A percentile compares a stretch with the other conserved stretches of the same genome.
Evolutionary conservation across 1,140 invertebrate species (phyloP).

Genomic region (Euura saliciscinereae): DNA sequence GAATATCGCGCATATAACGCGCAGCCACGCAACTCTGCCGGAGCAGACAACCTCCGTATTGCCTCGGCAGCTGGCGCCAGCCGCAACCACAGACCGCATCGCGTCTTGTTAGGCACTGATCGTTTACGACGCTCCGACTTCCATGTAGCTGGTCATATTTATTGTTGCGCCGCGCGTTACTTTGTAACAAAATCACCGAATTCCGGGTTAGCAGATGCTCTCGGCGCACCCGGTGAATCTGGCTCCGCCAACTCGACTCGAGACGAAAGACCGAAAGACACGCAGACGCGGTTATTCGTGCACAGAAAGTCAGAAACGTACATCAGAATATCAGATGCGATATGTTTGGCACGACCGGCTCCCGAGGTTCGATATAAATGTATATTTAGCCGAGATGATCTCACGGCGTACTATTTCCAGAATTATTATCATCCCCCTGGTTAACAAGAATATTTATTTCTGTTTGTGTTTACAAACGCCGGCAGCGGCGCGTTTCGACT

Average conservation of each 20-base stretch:
- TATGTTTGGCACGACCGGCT: not conserved
- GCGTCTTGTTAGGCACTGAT: not conserved
- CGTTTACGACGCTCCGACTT: not conserved
- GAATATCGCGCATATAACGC: not conserved
- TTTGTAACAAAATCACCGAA: too few species aligned
- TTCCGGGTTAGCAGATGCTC: too few species aligned
- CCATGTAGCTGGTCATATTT: too few species aligned
- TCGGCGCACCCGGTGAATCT: too few species aligned
- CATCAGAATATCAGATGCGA: too few species aligned
- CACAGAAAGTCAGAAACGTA: too few species aligned
- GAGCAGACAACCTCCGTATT: not conserved
- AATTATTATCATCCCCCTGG: not conserved
- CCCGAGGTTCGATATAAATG: not conserved
- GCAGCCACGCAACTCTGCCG: not conserved
- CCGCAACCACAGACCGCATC: constrained; percentile 2
- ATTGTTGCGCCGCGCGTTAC: too few species aligned
- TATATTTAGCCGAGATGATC: constrained; percentile 2
- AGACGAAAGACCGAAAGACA: too few species aligned
- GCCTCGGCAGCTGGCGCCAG: not conserved
- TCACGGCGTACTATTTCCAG: not conserved
- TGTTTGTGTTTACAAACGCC: constrained; percentile 4
- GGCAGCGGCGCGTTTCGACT: not conserved
- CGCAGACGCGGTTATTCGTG: too few species aligned
- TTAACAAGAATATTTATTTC: constrained; percentile 3
- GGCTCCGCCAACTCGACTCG: too few species aligned